A percentile compares a stretch with the other conserved stretches of the same genome.
Conservation (phyloP, 92 coral and sea anemone species). For the Blastomussa wellsi region DNA sequence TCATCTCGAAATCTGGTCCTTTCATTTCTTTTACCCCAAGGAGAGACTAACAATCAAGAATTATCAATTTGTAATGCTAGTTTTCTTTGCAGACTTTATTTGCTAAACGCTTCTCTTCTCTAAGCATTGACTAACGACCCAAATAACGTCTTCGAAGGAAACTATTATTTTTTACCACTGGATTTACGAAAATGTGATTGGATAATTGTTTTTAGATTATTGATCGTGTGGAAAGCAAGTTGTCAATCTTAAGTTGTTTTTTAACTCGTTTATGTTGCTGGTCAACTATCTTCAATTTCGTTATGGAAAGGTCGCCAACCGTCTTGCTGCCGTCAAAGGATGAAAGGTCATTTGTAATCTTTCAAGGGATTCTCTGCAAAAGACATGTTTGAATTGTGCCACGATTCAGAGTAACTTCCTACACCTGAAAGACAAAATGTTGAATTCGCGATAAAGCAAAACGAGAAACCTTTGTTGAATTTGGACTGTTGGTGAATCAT, state of each 20-base stretch:
- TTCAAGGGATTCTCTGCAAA: no score
- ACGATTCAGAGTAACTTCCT: no score
- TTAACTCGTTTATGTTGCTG: slow-evolving; percentile 21
- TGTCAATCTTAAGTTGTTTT: neutral
- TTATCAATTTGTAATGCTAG: no score
- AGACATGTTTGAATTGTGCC: no score
- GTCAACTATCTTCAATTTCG: neutral
- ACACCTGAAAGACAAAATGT: neutral
- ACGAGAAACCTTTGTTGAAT: neutral
- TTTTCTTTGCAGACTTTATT: no score
- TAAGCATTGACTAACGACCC: no score
- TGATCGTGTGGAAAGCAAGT: neutral
- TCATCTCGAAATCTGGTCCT: neutral
- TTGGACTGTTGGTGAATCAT: neutral
- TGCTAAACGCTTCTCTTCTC: no score
- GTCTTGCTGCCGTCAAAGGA: neutral
- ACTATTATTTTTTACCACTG: neutral
- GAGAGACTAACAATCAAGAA: neutral
- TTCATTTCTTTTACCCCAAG: slow-evolving; percentile 5
- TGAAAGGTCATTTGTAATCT: no score
- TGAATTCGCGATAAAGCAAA: neutral
- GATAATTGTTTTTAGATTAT: neutral
- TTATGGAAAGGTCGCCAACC: neutral
- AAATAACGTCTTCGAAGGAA: no score
- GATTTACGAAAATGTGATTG: neutral